A percentile compares a stretch with the other conserved stretches of the same genome.
These are phyloP conservation scores for Vulpes vulpes DNA, from an alignment of 2,113 vertebrate genomes.

Conservation along the genomic window DNA sequence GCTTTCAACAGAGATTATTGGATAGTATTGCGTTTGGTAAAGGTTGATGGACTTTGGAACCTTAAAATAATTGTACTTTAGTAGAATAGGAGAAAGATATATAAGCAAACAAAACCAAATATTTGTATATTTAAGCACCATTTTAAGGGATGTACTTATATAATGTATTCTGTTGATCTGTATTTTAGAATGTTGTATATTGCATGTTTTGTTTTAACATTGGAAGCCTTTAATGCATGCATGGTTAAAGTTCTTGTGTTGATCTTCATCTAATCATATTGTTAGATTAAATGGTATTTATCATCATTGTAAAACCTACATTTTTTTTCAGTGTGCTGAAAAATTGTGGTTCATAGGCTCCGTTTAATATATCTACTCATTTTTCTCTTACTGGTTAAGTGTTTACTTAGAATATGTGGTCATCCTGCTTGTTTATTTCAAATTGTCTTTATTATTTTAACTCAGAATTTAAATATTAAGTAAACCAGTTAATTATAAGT, in stretches of 20 bases:
- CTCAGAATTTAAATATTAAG: slow-evolving; percentile 45
- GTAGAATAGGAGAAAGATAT: not conserved
- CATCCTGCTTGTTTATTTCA: not conserved
- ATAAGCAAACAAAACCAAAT: not conserved
- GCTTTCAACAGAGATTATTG: slow-evolving; percentile 25
- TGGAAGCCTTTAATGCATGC: not conserved
- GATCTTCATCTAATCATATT: not conserved
- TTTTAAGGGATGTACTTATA: not conserved
- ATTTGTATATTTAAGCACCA: not conserved
- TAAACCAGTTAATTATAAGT: not conserved
- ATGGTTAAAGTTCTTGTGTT: not conserved
- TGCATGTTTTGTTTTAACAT: not conserved
- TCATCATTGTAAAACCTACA: not conserved
- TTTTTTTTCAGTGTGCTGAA: not conserved
- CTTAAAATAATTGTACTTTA: not conserved
- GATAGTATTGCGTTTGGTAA: not conserved
- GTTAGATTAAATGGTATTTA: not conserved
- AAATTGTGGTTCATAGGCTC: not conserved
- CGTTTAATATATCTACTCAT: not conserved
- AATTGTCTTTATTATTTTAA: slow-evolving; percentile 50
- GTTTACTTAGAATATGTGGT: not conserved
- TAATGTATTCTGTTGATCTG: not conserved
- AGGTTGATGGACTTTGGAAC: not conserved
- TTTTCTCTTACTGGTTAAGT: not conserved
- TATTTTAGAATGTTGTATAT: not conserved